These are phyloP conservation scores for Eumacrocentrus americanus DNA, from an alignment of 2,888 invertebrate genomes.

Conservation along the genomic window DNA sequence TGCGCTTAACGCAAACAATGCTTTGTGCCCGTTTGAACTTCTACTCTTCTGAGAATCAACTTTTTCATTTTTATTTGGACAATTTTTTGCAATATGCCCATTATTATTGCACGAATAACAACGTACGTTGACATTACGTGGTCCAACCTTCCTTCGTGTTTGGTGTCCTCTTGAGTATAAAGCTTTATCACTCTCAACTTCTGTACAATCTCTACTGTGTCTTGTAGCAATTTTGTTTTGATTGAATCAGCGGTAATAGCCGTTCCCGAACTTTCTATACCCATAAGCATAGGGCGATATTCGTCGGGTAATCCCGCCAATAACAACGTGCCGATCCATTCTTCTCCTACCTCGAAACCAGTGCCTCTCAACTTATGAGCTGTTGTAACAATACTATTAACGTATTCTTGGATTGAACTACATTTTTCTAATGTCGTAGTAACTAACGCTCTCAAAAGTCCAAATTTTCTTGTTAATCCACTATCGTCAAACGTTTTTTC, in stretches of 20 bases:
- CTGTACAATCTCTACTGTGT: too few relatives aligned
- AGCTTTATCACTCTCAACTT: too few relatives aligned
- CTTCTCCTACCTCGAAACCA: too few relatives aligned
- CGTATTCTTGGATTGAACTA: conserved; percentile 43
- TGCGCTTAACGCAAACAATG: too few relatives aligned
- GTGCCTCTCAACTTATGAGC: too few relatives aligned
- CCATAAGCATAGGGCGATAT: conserved; percentile 48
- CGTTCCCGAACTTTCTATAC: conserved; percentile 40
- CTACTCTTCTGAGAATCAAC: too few relatives aligned
- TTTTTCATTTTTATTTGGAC: too few relatives aligned
- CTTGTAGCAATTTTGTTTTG: conserved; percentile 45
- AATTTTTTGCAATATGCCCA: too few relatives aligned
- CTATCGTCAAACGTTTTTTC: conserved; percentile 43
- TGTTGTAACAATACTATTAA: too few relatives aligned
- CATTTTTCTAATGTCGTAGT: conserved; percentile 41
- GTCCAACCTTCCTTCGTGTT: conserved; percentile 37
- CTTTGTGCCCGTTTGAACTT: too few relatives aligned
- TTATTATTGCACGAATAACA: too few relatives aligned
- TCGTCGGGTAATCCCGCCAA: conserved; percentile 44
- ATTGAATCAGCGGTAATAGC: conserved; percentile 42
- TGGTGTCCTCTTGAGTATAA: conserved; percentile 36
- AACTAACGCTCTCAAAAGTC: conserved; percentile 40
- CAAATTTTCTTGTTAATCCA: conserved; percentile 46
- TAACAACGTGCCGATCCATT: conserved; percentile 47
- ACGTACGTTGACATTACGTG: too few relatives aligned